Base-by-base conservation (phyloP, 2,113 vertebrate genomes). In the Stegastes partitus region DNA sequence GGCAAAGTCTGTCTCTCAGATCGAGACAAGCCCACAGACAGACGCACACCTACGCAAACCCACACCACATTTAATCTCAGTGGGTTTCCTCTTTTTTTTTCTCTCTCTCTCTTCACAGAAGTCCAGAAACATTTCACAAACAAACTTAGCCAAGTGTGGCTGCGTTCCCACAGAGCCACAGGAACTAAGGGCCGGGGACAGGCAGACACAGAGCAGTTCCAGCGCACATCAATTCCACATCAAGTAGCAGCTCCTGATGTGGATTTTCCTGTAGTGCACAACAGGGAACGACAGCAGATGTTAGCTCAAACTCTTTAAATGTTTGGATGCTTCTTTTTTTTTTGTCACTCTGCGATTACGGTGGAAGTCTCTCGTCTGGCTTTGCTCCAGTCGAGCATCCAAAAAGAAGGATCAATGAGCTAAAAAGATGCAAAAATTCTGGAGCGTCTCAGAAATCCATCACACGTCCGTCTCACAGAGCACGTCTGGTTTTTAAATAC, bases 161-260 rank as follows among this genome's bases (percentile, higher is more conserved):
- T 65, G 34, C 39, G 49, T 61, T 85, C 37, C 79, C 26, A 53
- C 64, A 44, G 74, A 81, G 67, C 31, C 68, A 19, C 1, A 14
- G 34, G 42, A 47, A 78, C 62, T 3, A 26, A 50, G 55, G 28
- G 74, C 66, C 4, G 59, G 37, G 26, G 53, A 67, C 19, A 45
- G 51, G 42, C 71, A 70, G 64, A 65, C 37, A 68, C 69, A 81
- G 28, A 68, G 34, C 59, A 37, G 23, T 39, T 39, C 14, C 19
- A 39, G 26, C 31, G 12, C 53, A 61, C 68, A 76, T 63, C 74
- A 74, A 74, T 54, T 82, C 44, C 79, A 76, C 77, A 76, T 74
- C 71, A 74, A 77, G 71, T 57, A 77, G 69, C 54, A 79, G 74
- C 70, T 31, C 50, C 31, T 76, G 67, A 75, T 81, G 73, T 68